These are phyloP conservation scores for Cryptomyrus ogoouensis DNA, from an alignment of 2,113 vertebrate species.

Conservation along the genomic window DNA sequence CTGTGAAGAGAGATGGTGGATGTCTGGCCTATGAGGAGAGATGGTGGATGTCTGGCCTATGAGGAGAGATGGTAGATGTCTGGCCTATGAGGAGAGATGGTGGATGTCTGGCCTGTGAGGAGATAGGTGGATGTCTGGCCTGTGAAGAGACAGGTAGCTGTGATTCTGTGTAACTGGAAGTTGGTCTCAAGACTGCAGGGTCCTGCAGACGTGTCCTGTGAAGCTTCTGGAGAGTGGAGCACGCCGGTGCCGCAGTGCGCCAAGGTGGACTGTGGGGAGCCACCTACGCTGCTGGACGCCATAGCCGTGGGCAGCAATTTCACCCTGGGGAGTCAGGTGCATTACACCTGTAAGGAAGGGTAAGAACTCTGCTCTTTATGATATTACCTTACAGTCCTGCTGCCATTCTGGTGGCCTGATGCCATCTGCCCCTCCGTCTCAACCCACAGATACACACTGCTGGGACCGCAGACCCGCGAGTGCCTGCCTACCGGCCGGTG, in stretches of 20 bases:
- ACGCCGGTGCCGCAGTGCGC: slow-evolving; percentile 68
- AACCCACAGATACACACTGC: slow-evolving; percentile 75
- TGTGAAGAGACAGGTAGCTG: neutral
- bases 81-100: no score
- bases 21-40: neutral
- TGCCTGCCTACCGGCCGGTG: slow-evolving; percentile 78
- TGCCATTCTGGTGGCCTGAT: neutral
- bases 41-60: neutral
- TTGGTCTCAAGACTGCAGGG: slow-evolving; percentile 76
- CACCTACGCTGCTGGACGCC: slow-evolving; percentile 74
- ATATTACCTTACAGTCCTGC: neutral
- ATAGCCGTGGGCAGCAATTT: slow-evolving; percentile 67
- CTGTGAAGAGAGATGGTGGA: neutral
- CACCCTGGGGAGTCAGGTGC: slow-evolving; percentile 73
- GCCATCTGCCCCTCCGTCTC: slow-evolving; percentile 3
- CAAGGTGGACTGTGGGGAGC: slow-evolving; percentile 69
- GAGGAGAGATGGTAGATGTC: neutral
- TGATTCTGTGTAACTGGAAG: slow-evolving; percentile 29
- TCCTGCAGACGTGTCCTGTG: slow-evolving; percentile 69
- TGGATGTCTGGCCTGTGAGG: neutral
- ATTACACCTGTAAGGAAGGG: slow-evolving; percentile 92
- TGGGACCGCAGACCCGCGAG: slow-evolving; percentile 73
- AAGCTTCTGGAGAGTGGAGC: slow-evolving; percentile 79
- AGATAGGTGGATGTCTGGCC: neutral
- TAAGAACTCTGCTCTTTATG: slow-evolving; percentile 50